phyloP scores from a whole-genome alignment of 35 echinoderm and acorn worm genomes.

The Apostichopus japonicus region DNA sequence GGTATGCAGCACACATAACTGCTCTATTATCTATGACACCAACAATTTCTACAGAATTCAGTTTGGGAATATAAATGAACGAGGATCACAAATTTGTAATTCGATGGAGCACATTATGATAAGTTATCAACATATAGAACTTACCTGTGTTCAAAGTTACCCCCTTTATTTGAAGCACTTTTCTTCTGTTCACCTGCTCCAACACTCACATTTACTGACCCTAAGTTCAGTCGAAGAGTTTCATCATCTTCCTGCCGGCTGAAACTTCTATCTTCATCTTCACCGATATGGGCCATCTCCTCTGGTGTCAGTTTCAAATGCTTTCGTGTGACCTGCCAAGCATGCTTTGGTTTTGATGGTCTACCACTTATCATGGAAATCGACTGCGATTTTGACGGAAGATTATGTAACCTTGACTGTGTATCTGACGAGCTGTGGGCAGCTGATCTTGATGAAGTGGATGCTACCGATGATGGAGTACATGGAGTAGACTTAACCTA shows the following conservation, averaged over 20 bases:
- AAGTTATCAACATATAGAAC: neutral
- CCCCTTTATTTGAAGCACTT: conserved; percentile 29
- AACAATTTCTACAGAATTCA: too few relatives aligned
- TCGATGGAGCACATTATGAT: too few relatives aligned
- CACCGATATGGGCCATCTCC: conserved; percentile 68
- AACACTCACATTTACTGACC: conserved; percentile 3
- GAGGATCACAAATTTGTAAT: too few relatives aligned
- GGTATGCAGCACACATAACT: too few relatives aligned
- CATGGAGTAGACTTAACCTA: neutral
- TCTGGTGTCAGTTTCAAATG: conserved; percentile 84
- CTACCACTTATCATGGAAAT: neutral
- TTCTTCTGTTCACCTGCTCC: neutral
- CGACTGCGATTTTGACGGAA: neutral
- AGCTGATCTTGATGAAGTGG: neutral
- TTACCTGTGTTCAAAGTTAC: conserved; percentile 76
- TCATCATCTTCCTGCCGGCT: conserved; percentile 43
- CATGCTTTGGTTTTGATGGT: conserved; percentile 82
- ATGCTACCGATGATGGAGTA: neutral
- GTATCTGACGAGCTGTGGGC: neutral
- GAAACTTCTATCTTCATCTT: neutral
- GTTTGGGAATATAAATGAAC: neutral
- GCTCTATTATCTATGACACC: too few relatives aligned
- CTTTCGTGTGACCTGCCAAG: conserved; percentile 96
- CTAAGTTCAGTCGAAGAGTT: neutral
- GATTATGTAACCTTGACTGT: neutral